Evolutionary conservation across 2,888 invertebrate species (phyloP).

Genomic region (Patella ulyssiponensis): DNA sequence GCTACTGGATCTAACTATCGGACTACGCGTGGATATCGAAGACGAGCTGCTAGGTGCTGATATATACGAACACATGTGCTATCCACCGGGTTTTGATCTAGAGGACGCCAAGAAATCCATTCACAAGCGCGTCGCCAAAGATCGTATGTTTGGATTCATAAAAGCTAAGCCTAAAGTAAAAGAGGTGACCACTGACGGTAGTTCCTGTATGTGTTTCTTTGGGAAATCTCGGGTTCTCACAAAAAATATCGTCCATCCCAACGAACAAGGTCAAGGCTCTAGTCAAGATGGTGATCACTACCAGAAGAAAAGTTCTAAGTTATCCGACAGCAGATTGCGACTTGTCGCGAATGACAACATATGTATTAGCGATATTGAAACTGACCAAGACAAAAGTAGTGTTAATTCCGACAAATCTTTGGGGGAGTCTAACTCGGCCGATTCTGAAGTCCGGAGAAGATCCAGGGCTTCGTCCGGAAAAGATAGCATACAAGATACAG

Average conservation of each 20-base stretch:
- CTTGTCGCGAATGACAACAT: too few species aligned
- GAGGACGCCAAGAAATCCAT: background rate
- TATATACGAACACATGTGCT: slow-evolving; percentile 82
- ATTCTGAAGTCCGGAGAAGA: too few species aligned
- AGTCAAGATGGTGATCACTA: too few species aligned
- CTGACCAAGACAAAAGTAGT: too few species aligned
- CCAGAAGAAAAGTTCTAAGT: too few species aligned
- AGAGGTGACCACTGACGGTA: background rate
- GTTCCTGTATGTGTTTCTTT: background rate
- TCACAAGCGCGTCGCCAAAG: background rate
- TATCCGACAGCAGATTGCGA: too few species aligned
- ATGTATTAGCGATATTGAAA: too few species aligned
- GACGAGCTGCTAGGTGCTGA: slow-evolving; percentile 92
- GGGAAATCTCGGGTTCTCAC: background rate
- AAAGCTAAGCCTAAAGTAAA: background rate
- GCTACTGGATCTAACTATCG: slow-evolving; percentile 54
- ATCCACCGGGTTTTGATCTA: background rate
- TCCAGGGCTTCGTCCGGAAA: too few species aligned
- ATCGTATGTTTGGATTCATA: background rate
- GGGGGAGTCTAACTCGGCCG: too few species aligned
- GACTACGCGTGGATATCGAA: slow-evolving; percentile 85
- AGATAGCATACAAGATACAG: too few species aligned
- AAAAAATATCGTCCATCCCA: background rate
- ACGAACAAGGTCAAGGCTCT: too few species aligned
- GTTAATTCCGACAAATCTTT: too few species aligned